These are phyloP conservation scores for Perizoma flavofasciatum DNA, from an alignment of 2,888 invertebrate species.

Conservation along the genomic window DNA sequence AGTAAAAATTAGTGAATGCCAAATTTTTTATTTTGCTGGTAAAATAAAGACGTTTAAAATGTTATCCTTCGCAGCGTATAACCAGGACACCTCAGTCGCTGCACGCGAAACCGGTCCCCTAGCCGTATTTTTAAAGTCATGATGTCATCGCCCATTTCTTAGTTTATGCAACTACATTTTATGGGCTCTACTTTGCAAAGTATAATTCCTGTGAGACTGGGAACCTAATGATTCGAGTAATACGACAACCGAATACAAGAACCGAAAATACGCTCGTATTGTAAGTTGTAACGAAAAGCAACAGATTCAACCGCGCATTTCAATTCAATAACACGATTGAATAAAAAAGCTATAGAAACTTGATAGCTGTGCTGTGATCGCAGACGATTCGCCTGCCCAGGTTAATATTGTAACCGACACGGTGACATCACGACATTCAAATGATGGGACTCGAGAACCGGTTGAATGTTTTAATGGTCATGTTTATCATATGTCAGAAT, in stretches of 20 bases:
- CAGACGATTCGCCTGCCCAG: slow-evolving; percentile 22
- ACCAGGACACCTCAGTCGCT: slow-evolving; percentile 29
- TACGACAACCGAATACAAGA: too few species aligned
- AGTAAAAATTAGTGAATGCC: too few species aligned
- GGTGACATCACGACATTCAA: slow-evolving; percentile 52
- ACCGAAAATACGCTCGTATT: too few species aligned
- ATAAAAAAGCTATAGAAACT: slow-evolving; percentile 18
- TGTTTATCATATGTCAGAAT: slow-evolving; percentile 26
- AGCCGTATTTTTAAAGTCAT: slow-evolving; percentile 36
- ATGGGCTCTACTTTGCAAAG: too few species aligned
- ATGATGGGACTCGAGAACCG: slow-evolving; percentile 46
- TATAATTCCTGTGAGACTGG: neutral
- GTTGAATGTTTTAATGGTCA: slow-evolving; percentile 42
- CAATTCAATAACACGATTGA: slow-evolving; percentile 18
- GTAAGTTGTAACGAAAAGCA: neutral
- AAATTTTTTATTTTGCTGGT: neutral
- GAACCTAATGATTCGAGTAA: too few species aligned
- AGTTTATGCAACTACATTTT: slow-evolving; percentile 14
- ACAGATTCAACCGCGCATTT: slow-evolving; percentile 17
- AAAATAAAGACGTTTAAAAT: slow-evolving; percentile 5
- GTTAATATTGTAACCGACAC: slow-evolving; percentile 43
- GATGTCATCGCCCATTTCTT: slow-evolving; percentile 40
- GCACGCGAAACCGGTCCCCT: slow-evolving; percentile 43
- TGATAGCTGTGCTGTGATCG: slow-evolving; percentile 2
- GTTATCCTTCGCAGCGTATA: slow-evolving; percentile 19